A percentile compares a stretch with the other conserved stretches of the same genome.
These are phyloP conservation scores for Cisticola juncidis DNA, from an alignment of 2,113 vertebrate species.

Conservation along the genomic window DNA sequence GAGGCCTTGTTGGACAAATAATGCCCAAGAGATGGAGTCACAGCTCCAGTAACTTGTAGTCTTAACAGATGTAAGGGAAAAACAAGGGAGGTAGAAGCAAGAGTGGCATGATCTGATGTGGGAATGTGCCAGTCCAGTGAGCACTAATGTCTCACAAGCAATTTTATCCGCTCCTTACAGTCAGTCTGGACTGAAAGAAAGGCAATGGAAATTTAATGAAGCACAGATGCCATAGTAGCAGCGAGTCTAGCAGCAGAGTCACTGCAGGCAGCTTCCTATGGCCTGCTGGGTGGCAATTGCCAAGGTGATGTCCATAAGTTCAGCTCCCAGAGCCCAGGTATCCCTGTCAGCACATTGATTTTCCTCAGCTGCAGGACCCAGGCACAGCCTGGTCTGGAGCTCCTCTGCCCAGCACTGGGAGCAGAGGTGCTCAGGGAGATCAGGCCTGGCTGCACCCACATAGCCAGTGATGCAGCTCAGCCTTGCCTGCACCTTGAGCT, in stretches of 20 bases:
- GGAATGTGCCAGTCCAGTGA: not conserved
- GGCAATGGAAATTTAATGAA: not conserved
- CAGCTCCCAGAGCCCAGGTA: not conserved
- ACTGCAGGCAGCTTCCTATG: not conserved
- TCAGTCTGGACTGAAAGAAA: not conserved
- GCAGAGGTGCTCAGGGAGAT: not conserved
- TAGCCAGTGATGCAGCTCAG: not conserved
- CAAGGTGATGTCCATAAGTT: not conserved
- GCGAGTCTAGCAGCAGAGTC: not conserved
- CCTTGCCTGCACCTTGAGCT: not conserved
- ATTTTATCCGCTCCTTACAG: not conserved
- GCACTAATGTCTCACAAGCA: not conserved
- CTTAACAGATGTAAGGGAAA: not conserved
- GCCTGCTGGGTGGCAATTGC: not conserved
- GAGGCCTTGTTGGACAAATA: not conserved
- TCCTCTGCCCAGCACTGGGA: not conserved
- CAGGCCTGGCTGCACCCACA: rapidly evolving
- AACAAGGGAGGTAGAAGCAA: not conserved
- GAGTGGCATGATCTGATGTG: not conserved
- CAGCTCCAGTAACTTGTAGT: not conserved
- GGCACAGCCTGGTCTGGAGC: not conserved
- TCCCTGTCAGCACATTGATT: rapidly evolving
- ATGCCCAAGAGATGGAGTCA: not conserved
- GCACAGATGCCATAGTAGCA: not conserved
- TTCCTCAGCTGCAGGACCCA: not conserved